Evolutionary conservation across 2,113 vertebrate species (phyloP).

Genomic region (Numida meleagris): DNA sequence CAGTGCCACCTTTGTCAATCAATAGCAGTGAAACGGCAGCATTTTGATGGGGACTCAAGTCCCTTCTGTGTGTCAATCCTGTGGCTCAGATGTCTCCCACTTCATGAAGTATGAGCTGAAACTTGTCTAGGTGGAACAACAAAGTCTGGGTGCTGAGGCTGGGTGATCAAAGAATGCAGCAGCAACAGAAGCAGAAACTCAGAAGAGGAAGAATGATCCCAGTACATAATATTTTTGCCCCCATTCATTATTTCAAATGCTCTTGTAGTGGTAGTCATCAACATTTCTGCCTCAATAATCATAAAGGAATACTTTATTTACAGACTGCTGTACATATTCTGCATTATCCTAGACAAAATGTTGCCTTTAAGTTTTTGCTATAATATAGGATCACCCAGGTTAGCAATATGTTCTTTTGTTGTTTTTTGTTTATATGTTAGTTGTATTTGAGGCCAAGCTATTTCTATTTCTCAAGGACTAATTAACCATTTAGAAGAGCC

Average conservation of each 20-base stretch:
- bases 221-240: background rate
- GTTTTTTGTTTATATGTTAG: background rate
- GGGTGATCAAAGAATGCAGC: background rate
- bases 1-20: background rate
- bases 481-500: background rate
- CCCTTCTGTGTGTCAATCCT: background rate
- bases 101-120: background rate
- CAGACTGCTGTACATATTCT: background rate
- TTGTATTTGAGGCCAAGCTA: background rate
- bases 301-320: background rate
- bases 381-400: accelerated
- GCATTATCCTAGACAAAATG: background rate
- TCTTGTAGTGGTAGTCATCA: background rate
- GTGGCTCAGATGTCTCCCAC: background rate
- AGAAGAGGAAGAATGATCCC: background rate
- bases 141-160: background rate
- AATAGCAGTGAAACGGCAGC: background rate
- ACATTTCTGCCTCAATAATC: background rate
- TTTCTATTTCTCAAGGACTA: background rate
- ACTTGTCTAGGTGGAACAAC: background rate
- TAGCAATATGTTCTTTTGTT: background rate
- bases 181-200: background rate
- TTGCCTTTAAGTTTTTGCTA: background rate
- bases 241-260: background rate
- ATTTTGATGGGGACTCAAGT: background rate